Conservation (phyloP, 2,113 vertebrate genomes). For the Callorhinus ursinus region DNA sequence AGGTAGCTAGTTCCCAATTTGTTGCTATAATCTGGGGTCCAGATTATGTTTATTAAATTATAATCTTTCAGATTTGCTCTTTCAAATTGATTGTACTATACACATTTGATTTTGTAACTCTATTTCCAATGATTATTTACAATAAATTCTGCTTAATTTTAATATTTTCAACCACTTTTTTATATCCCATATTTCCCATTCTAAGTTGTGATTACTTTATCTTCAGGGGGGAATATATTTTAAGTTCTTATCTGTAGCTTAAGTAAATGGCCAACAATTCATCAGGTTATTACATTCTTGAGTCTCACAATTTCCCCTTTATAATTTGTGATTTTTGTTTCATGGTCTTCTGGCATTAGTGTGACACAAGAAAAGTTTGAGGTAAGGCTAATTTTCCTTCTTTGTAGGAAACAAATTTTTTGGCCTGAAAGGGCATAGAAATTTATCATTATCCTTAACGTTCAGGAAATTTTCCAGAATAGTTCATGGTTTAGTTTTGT, state of each 20-base stretch:
- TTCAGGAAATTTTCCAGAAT: background rate
- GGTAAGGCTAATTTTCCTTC: background rate
- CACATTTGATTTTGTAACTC: background rate
- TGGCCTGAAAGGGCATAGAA: background rate
- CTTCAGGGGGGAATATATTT: background rate
- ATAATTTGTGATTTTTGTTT: background rate
- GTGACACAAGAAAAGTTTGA: background rate
- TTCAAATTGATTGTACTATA: background rate
- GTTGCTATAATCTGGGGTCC: background rate
- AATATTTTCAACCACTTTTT: background rate
- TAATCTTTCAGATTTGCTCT: background rate
- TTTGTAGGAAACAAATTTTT: background rate
- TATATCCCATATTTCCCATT: background rate
- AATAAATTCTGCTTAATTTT: background rate
- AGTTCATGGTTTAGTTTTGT: background rate
- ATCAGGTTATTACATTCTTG: background rate
- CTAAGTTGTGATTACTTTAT: background rate
- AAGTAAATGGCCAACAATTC: background rate
- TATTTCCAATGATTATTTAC: constrained; percentile 6
- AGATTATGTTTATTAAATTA: background rate
- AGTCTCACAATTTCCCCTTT: background rate
- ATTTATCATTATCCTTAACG: background rate
- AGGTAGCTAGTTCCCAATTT: background rate
- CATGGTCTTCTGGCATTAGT: background rate
- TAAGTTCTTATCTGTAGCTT: background rate